Percentiles rank a stretch among this genome's conserved stretches.
These are phyloP conservation scores for Apeltes quadracus DNA, from an alignment of 2,113 vertebrate species.

Conservation along the genomic window DNA sequence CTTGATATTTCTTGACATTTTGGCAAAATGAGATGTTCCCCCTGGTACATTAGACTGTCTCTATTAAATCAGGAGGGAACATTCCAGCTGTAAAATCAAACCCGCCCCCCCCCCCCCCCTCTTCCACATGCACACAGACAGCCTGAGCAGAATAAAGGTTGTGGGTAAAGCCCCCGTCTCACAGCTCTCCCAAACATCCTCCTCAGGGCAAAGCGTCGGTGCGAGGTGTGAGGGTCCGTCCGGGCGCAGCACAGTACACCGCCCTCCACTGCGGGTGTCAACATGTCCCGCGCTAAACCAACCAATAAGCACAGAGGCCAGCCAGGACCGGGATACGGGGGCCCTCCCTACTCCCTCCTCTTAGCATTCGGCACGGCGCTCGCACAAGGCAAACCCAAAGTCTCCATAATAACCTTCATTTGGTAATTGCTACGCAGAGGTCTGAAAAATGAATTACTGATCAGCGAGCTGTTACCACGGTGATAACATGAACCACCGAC, in stretches of 20 bases:
- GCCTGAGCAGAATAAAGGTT: slow-evolving; percentile 3
- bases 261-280: slow-evolving; percentile 28
- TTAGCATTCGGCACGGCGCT: slow-evolving; percentile 73
- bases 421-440: slow-evolving; percentile 85
- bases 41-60: slow-evolving; percentile 9
- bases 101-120: not conserved
- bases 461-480: slow-evolving; percentile 85
- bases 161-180: slow-evolving; percentile 14
- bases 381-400: slow-evolving; percentile 64
- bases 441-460: slow-evolving; percentile 87
- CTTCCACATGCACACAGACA: not conserved
- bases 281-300: slow-evolving; percentile 26
- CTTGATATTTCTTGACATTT: slow-evolving; percentile 68
- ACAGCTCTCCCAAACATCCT: slow-evolving; percentile 6
- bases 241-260: slow-evolving; percentile 3
- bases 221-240: not conserved
- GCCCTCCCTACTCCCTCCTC: slow-evolving; percentile 74
- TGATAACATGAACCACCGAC: slow-evolving; percentile 79
- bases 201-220: slow-evolving; percentile 7
- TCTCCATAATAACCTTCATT: slow-evolving; percentile 83
- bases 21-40: slow-evolving; percentile 43
- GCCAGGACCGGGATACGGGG: not conserved
- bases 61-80: slow-evolving; percentile 1
- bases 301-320: slow-evolving; percentile 16
- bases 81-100: slow-evolving; percentile 9